Evolutionary conservation across 2,113 vertebrate genomes (phyloP).

Genomic region (Boleophthalmus pectinirostris): DNA sequence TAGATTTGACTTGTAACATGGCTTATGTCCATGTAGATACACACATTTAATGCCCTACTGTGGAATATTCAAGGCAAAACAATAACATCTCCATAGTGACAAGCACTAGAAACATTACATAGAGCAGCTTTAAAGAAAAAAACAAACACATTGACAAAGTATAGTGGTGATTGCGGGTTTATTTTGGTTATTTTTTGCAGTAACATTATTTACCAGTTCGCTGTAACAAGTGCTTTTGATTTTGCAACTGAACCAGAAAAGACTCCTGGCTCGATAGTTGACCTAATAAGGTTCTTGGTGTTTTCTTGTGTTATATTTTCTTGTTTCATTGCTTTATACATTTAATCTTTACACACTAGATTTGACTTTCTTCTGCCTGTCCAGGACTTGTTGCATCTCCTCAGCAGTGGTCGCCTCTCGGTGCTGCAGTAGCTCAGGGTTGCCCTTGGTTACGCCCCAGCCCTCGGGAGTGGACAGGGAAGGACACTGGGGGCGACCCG

Average conservation of each 20-base stretch:
- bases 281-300: background rate
- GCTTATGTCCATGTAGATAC: no score
- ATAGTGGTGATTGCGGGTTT: constrained; percentile 22
- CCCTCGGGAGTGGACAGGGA: constrained; percentile 82
- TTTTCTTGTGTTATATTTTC: background rate
- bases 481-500: constrained; percentile 86
- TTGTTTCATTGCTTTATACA: constrained; percentile 14
- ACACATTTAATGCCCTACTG: no score
- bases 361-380: constrained; percentile 70
- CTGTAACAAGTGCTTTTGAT: constrained; percentile 48
- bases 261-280: background rate
- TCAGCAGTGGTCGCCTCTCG: constrained; percentile 83
- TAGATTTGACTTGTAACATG: no score
- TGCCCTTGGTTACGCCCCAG: constrained; percentile 90
- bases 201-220: constrained; percentile 16
- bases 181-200: constrained; percentile 41
- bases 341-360: constrained; percentile 23
- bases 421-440: constrained; percentile 86
- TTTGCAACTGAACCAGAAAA: constrained; percentile 19
- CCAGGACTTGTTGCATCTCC: constrained; percentile 84
- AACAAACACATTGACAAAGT: background rate
- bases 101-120: background rate
- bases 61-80: no score
- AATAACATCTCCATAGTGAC: background rate
- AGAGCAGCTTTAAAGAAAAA: background rate